Evolutionary conservation across 2,797 vertebrate species (phyloP).

Genomic region (Morus bassanus): DNA sequence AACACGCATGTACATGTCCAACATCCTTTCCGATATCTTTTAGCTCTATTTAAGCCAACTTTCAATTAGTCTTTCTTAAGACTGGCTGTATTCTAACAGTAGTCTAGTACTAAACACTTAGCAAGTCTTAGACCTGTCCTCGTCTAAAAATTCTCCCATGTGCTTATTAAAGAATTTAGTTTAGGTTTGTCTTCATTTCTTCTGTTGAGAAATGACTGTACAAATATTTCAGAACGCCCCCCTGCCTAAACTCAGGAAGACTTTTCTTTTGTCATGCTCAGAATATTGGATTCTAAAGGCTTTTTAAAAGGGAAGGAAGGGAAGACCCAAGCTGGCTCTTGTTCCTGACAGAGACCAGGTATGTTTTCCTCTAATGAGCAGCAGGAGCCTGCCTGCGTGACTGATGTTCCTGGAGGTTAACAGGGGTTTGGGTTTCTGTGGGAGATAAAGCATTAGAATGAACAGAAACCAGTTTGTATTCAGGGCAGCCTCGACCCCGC

Average conservation of each 20-base stretch:
- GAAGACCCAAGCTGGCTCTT: neutral
- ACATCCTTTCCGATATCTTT: neutral
- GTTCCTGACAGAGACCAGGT: neutral
- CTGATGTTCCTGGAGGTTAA: neutral
- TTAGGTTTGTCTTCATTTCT: neutral
- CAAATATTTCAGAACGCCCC: neutral
- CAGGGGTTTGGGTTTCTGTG: neutral
- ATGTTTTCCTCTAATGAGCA: neutral
- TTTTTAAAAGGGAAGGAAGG: neutral
- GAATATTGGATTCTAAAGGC: neutral
- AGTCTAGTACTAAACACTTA: neutral
- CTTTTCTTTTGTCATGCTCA: neutral
- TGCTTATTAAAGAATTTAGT: neutral
- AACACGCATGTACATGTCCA: fast-evolving
- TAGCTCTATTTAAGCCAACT: neutral
- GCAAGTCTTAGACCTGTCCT: neutral
- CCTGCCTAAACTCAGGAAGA: neutral
- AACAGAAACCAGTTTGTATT: neutral
- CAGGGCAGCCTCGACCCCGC: neutral
- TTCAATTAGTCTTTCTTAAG: neutral
- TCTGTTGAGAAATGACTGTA: neutral
- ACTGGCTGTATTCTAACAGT: neutral
- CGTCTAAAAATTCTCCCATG: neutral
- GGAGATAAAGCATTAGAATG: neutral
- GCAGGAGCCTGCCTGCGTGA: neutral